Conservation (phyloP, 1,140 invertebrate species). For the Reticulitermes speratus region DNA sequence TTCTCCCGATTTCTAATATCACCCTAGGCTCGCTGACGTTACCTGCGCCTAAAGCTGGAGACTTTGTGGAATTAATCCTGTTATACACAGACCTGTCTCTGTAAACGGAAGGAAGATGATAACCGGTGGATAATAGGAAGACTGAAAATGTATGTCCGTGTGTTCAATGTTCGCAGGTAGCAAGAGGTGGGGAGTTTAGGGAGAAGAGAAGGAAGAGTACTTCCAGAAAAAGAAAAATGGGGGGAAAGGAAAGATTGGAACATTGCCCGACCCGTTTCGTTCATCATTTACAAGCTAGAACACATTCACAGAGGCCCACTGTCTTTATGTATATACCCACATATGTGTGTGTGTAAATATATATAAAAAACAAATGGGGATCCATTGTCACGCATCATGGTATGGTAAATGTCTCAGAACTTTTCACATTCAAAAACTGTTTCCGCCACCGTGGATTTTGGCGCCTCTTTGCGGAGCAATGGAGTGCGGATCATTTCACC, state of each 20-base stretch:
- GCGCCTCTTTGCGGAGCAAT: constrained; percentile 35
- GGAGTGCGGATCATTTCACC: constrained; percentile 35
- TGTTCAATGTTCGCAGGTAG: background rate
- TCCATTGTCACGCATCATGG: constrained; percentile 32
- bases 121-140: background rate
- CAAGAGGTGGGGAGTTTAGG: background rate
- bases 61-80: too few species aligned
- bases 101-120: too few species aligned
- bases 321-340: background rate
- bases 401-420: constrained; percentile 33
- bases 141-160: background rate
- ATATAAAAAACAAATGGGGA: constrained; percentile 34
- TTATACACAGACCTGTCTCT: too few species aligned
- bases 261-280: background rate
- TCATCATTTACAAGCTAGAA: background rate
- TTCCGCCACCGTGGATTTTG: constrained; percentile 33
- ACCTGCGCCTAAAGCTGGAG: too few species aligned
- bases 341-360: background rate
- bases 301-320: background rate
- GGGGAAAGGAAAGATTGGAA: background rate
- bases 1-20: too few species aligned
- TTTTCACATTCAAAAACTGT: constrained; percentile 32
- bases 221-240: background rate
- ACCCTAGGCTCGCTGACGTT: too few species aligned
- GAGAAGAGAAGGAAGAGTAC: background rate